Evolutionary conservation across 2,113 vertebrate species (phyloP), one percentile per base, ranked within the genome.

Genomic region (Terrapene triunguis): DNA sequence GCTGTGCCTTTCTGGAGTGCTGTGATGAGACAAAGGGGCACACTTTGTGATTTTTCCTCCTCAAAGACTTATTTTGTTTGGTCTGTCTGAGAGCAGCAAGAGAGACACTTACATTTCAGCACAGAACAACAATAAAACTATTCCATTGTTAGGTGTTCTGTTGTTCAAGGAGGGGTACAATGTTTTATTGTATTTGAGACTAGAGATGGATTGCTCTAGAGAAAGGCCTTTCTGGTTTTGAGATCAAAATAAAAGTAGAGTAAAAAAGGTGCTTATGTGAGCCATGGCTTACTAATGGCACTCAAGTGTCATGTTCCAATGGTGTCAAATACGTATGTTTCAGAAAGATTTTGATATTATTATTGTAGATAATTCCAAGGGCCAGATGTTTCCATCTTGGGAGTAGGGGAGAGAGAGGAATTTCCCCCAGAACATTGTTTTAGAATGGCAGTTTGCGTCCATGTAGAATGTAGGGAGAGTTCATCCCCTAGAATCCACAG

Each of bases 21-120:
- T 88, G 4, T 93, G 51, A 29, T 89, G 87, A 97, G 80, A 92
- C 55, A 93, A 94, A 93, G 81, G 13, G 5, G 4, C 82, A 89
- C 0, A 2, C 62, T 95, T 96, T 95, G 84, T 83, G 82, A 51
- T 65, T 92, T 94, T 96, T 95, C 44, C 13, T 92, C 69, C 92
- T 89, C 93, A 93, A 96, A 94, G 76, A 59, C 53, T 93, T 92
- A 55, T 84, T 92, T 89, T 94, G 50, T 82, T 92, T 92, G 93
- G 80, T 91, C 82, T 96, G 85, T 29, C 78, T 92, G 78, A 93
- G 47, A 97, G 48, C 44, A 82, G 93, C 38, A 82, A 95, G 94
- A 88, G 92, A 95, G 94, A 94, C 83, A 91, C 44, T 54, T 88
- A 35, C 86, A 62, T 85, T 89, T 91, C 76, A 93, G 29, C 48